phyloP scores from a whole-genome alignment of 2,888 invertebrate species.

The Tenthredo scrophulariae region DNA sequence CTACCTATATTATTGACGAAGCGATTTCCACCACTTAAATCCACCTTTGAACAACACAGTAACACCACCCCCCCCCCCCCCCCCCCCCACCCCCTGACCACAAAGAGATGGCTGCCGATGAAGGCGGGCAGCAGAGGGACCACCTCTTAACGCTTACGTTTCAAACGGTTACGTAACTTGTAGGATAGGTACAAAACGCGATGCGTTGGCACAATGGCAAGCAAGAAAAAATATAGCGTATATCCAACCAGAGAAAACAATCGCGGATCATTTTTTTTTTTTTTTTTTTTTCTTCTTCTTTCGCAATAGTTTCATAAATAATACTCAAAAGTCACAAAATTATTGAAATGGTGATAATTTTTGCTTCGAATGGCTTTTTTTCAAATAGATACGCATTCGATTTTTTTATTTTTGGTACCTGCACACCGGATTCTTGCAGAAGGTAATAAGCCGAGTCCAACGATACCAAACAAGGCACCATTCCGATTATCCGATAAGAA shows the following conservation, averaged over 20 bases:
- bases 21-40: neutral
- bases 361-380: neutral
- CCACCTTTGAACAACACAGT: neutral
- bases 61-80: neutral
- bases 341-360: too few species aligned
- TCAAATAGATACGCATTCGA: too few species aligned
- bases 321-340: too few species aligned
- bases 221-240: neutral
- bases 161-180: constrained; percentile 18
- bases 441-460: neutral
- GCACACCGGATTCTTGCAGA: neutral
- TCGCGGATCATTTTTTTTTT: neutral
- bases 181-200: constrained; percentile 42
- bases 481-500: neutral
- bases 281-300: neutral
- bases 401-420: neutral
- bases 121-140: neutral
- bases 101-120: neutral
- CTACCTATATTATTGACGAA: neutral
- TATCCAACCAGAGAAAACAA: constrained; percentile 24
- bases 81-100: neutral
- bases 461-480: neutral
- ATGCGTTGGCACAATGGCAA: constrained; percentile 22
- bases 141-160: constrained; percentile 12
- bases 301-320: neutral